phyloP scores from a whole-genome alignment of 2,888 invertebrate species.

The Drosophila aldrichi region DNA sequence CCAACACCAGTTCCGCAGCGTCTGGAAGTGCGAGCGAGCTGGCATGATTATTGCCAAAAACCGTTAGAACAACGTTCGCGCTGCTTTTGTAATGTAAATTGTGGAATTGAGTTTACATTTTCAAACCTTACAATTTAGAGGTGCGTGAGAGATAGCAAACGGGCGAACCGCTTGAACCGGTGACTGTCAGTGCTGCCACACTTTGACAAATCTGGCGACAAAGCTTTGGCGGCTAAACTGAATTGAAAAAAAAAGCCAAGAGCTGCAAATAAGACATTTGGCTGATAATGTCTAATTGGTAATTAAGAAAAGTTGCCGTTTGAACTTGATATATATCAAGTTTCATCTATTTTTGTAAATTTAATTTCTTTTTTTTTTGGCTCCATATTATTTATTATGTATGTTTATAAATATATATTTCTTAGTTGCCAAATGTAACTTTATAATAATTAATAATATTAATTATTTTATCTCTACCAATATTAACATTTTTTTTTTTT shows the following conservation, averaged over 20 bases:
- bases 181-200: conserved; percentile 11
- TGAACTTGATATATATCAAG: background rate
- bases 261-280: background rate
- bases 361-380: background rate
- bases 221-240: background rate
- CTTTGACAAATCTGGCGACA: background rate
- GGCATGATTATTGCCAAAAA: conserved; percentile 46
- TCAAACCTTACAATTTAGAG: conserved; percentile 15
- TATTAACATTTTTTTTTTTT: no score
- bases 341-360: background rate
- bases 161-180: conserved; percentile 20
- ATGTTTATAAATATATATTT: no score
- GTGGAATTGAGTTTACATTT: conserved; percentile 26
- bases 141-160: conserved; percentile 26
- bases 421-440: no score
- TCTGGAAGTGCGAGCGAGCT: background rate
- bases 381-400: no score
- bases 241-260: background rate
- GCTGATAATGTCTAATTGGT: background rate
- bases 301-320: background rate
- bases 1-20: conserved; percentile 8
- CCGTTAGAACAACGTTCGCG: conserved; percentile 66
- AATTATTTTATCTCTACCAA: no score
- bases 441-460: background rate
- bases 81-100: conserved; percentile 65